Percentiles rank a stretch among this genome's conserved stretches.
Evolutionary conservation across 1,140 invertebrate genomes (phyloP).

Genomic region (Drosophila malerkotliana): DNA sequence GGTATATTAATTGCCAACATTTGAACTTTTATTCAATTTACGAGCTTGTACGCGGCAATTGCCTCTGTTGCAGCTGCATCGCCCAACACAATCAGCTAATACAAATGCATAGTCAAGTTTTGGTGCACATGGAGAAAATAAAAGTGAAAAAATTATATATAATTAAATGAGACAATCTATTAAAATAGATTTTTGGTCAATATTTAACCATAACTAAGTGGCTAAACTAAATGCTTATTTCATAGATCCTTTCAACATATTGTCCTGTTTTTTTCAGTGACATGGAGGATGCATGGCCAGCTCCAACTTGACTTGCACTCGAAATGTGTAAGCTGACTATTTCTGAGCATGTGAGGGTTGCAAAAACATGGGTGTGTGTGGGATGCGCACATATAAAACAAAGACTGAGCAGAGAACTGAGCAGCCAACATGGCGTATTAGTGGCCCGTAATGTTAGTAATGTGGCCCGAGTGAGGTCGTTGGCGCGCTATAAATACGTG

Average conservation of each 20-base stretch:
- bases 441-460: no score
- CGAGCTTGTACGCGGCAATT: conserved; percentile 65
- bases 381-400: conserved; percentile 54
- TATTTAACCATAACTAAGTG: not conserved
- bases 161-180: no score
- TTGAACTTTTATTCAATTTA: conserved; percentile 82
- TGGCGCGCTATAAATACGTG: conserved; percentile 75
- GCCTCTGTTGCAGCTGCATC: conserved; percentile 35
- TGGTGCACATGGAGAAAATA: not conserved
- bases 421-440: conserved; percentile 71
- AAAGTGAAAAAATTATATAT: not conserved
- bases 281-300: conserved; percentile 29
- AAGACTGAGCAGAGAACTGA: conserved; percentile 51
- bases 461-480: conserved; percentile 66
- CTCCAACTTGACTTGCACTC: conserved; percentile 50
- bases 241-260: not conserved
- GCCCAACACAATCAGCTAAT: conserved; percentile 61
- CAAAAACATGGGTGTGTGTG: conserved; percentile 4
- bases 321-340: conserved; percentile 30
- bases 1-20: conserved; percentile 79
- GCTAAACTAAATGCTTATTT: no score
- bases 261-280: conserved; percentile 5
- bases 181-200: no score
- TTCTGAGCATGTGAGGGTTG: conserved; percentile 17
- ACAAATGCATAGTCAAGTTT: conserved; percentile 18